Conservation (phyloP, 2,888 invertebrate genomes). For the Therioaphis trifolii region DNA sequence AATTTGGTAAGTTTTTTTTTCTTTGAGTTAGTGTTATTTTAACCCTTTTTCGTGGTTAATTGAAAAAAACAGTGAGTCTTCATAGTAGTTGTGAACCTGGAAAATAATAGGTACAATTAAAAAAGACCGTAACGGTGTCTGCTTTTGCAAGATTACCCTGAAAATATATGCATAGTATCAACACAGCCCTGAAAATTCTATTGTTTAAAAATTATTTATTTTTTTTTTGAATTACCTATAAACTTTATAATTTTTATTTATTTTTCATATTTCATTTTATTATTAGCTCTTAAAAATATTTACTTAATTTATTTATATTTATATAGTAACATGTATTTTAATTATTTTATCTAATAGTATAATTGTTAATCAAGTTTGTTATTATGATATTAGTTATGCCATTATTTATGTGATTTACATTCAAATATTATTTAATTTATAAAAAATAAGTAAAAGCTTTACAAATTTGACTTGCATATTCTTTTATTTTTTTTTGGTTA, state of each 20-base stretch:
- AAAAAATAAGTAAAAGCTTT: too few relatives aligned
- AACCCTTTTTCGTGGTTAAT: conserved; percentile 58
- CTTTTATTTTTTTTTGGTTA: neutral
- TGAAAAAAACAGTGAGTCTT: conserved; percentile 58
- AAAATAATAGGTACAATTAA: conserved; percentile 62
- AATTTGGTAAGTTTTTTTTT: conserved; percentile 47
- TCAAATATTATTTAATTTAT: too few relatives aligned
- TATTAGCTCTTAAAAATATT: conserved; percentile 27
- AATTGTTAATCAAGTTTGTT: neutral
- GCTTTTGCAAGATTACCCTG: conserved; percentile 56
- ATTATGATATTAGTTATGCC: too few relatives aligned
- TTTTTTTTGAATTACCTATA: conserved; percentile 23
- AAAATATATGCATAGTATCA: conserved; percentile 53
- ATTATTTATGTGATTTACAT: too few relatives aligned
- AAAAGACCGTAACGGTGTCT: conserved; percentile 57
- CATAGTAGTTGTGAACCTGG: conserved; percentile 50
- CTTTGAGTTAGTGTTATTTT: conserved; percentile 41
- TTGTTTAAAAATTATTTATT: conserved; percentile 45
- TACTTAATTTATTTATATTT: neutral
- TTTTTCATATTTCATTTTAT: conserved; percentile 6
- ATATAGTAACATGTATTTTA: neutral
- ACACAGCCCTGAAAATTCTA: conserved; percentile 38
- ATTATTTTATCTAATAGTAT: too few relatives aligned
- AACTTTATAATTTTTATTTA: conserved; percentile 47
- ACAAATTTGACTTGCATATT: neutral